phyloP scores from a whole-genome alignment of 2,888 invertebrate species.

The Nomada ferruginata region DNA sequence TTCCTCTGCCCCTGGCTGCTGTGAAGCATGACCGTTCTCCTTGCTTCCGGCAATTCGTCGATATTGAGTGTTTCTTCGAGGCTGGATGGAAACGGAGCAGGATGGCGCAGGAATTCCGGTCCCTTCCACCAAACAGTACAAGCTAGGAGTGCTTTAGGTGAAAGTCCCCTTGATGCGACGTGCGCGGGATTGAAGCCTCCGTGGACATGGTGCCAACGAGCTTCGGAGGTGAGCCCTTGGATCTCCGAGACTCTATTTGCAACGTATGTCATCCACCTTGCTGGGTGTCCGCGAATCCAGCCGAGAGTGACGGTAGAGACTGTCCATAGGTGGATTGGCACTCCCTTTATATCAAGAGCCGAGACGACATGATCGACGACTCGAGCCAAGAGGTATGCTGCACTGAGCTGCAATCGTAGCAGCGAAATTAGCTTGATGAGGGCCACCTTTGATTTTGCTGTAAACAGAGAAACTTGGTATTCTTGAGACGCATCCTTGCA shows the following conservation, averaged over 20 bases:
- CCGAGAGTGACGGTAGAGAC: not conserved
- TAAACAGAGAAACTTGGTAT: not conserved
- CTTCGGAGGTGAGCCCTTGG: not conserved
- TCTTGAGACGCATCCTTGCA: too few relatives aligned
- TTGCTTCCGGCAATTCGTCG: too few relatives aligned
- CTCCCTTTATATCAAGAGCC: not conserved
- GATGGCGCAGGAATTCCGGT: too few relatives aligned
- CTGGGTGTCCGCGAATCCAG: not conserved
- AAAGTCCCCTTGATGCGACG: too few relatives aligned
- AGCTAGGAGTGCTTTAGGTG: too few relatives aligned
- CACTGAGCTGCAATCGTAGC: not conserved
- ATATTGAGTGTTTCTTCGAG: not conserved
- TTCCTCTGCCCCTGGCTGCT: too few relatives aligned
- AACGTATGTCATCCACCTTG: not conserved
- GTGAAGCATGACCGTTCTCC: too few relatives aligned
- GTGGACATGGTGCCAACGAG: not conserved
- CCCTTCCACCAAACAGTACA: too few relatives aligned
- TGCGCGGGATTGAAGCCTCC: slow-evolving; percentile 1
- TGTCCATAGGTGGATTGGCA: not conserved
- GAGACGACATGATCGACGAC: not conserved
- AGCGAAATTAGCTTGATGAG: not conserved
- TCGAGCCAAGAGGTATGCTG: not conserved
- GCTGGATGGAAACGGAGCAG: too few relatives aligned
- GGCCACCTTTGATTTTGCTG: not conserved
- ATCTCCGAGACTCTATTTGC: not conserved